Base-by-base conservation (phyloP, 2,113 vertebrate species). In the Cavia porcellus region DNA sequence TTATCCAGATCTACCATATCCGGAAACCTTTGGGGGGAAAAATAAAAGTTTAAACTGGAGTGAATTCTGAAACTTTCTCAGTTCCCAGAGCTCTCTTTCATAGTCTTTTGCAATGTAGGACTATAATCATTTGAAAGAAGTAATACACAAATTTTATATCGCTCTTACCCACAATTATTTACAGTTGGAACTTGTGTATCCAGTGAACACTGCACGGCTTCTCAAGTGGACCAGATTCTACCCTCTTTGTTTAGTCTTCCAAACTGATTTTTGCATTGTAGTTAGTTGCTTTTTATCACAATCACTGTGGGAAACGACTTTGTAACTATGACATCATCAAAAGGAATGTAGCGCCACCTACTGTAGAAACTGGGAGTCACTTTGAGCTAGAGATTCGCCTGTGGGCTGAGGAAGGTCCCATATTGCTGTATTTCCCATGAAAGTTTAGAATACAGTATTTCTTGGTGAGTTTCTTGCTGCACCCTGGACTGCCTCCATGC, bases 351-450 rank as follows among this genome's bases (percentile, higher is more conserved):
- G 84, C 75, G 35, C 93, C 96, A 95, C 93, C 97, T 92, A 50
- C 90, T 96, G 95, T 92, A 89, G 79, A 92, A 62, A 94, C 85
- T 83, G n/a, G 90, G 80, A 92, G 92, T 85, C 88, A 45, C 90
- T 74, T 62, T 57, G 57, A 89, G n/a, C 57, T 79, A 82, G 50
- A 72, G 45, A 61, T 74, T 84, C 28, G 2, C 75, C 45, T 45
- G 57, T 30, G 19, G 47, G 20, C 32, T 55, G 14, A 45, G 14
- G 20, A 77, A 80, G 12, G n/a, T 50, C 91, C 19, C 15, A 2
- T 5, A 38, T 70, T 79, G 35, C 62, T 50, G 1, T 64, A 6
- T 77, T 70, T 90, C 80, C 14, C 59, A 38, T 1, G 45, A 88
- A 61, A 68, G 86, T 61, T 74, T 25, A 35, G 81, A 90, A 32